Base-by-base conservation (phyloP, 1,140 invertebrate species). In the Halyomorpha halys region DNA sequence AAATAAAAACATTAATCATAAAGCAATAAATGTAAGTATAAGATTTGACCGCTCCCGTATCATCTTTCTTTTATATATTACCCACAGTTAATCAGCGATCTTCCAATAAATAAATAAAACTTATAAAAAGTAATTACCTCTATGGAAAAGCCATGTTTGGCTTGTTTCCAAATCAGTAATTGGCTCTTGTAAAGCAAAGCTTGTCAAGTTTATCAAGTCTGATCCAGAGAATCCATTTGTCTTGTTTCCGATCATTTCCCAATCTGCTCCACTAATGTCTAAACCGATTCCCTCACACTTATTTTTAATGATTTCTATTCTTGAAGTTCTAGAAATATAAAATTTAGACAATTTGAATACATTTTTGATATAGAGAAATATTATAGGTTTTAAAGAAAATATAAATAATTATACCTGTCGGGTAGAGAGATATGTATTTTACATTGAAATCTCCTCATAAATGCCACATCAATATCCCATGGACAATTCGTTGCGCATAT, bases 401-500 rank as follows among this genome's bases (percentile, higher is more conserved):
- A 59, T 18, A 18, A n/a, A 25, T 30, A 27, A 59, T 59, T 23
- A 59, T 63, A 69, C 74, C 64, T 73, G 67, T 82, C 75, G 18
- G 83, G 83, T 19, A 84, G 70, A 6, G 80, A 76, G 53, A 83
- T 76, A 68, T 80, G 82, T 30, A 84, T 77, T 39, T 77, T 73
- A 68, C 78, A 79, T 68, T 83, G 79, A 70, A 83, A 84, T 34
- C 82, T 71, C 66, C 82, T 70, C 25, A 82, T 68, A 68, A 84
- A 82, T 13, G 82, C 82, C 3, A 76, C 69, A 70, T 85, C 83
- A 25, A 85, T 71, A 63, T 83, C 81, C 82, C 82, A 84, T 5
- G 83, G 83, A 72, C 81, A 82, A 72, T 84, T 84, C 16, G 83
- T 84, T 9, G 82, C 82, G 70, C 78, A 79, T 27, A 83, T 70